Base-by-base conservation (phyloP, 2,888 invertebrate species). In the Labia minor region DNA sequence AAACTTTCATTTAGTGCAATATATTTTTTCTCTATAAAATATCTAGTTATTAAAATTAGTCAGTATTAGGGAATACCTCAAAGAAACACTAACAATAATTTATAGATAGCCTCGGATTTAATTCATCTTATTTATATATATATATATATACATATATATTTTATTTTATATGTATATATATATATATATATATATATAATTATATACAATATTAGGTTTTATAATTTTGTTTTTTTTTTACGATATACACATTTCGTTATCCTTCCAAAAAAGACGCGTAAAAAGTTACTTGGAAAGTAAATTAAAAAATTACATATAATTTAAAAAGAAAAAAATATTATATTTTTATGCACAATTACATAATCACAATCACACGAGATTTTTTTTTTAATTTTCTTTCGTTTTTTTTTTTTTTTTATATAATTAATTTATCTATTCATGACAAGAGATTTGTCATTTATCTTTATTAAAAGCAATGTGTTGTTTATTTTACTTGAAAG, bases 51-150 rank as follows among this genome's bases (percentile, higher is more conserved):
- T 26, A 26, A n/a, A 49, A 49, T 49, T 49, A 49, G 14, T 49
- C 49, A 49, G 26, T 26, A 26, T 26, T 26, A 26, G 3, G 16
- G 3, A 49, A 49, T 49, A 49, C 49, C 49, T 49, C 49, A 49
- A 49, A 49, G 49, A 49, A 49, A 49, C 49, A 49, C 49, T 49
- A 49, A 49, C 49, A 49, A 49, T 49, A 49, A 49, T 49, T 49
- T 49, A 49, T 49, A 49, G 49, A 49, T 49, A 49, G 49, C 49
- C 49, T 49, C 49, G 49, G 49, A 49, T 49, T 8, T 26, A 26
- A 6, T 26, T 26, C 26, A 26, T 26, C 26, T 26, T 8, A 26
- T 26, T 26, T 49, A 49, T n/a, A n/a, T n/a, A n/a, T n/a, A n/a
- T n/a, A n/a, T n/a, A n/a, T n/a, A n/a, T n/a, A n/a, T n/a, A n/a